Conservation (phyloP, 2,888 invertebrate genomes). For the Drosophila mimetica region DNA sequence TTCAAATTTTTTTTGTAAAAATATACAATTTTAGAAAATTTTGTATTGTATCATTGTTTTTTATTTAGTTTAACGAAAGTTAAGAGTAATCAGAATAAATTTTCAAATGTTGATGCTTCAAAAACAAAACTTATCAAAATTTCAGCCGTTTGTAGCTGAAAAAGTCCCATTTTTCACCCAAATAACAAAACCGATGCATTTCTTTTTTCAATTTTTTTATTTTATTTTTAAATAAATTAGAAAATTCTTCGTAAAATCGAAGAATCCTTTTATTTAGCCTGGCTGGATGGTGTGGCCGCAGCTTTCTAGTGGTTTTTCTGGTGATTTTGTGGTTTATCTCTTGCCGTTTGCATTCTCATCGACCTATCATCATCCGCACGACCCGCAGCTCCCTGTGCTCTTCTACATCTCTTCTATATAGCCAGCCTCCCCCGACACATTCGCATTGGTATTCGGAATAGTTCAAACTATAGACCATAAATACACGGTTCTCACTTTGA, state of each 20-base stretch:
- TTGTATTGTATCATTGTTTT: no score
- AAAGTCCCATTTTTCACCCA: not conserved
- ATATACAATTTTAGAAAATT: no score
- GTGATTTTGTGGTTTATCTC: conserved; percentile 35
- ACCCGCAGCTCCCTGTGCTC: conserved; percentile 58
- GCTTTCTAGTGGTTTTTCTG: conserved; percentile 42
- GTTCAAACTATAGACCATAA: no score
- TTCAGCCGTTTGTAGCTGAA: no score
- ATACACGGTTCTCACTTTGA: no score
- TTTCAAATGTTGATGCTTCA: no score
- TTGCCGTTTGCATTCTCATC: conserved; percentile 25
- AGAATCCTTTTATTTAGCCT: conserved; percentile 64
- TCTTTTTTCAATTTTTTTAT: conserved; percentile 57
- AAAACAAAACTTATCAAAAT: no score
- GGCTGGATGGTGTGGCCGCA: conserved; percentile 42
- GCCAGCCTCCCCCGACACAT: not conserved
- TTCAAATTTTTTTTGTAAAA: no score
- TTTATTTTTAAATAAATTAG: conserved; percentile 80
- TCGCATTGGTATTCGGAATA: not conserved
- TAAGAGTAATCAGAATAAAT: no score
- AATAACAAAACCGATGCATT: not conserved
- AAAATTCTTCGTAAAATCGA: conserved; percentile 84
- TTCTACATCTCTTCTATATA: not conserved
- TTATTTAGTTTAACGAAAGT: no score
- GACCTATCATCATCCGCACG: conserved; percentile 26